Conservation (phyloP, 1,140 invertebrate species). For the Euura lappo region DNA sequence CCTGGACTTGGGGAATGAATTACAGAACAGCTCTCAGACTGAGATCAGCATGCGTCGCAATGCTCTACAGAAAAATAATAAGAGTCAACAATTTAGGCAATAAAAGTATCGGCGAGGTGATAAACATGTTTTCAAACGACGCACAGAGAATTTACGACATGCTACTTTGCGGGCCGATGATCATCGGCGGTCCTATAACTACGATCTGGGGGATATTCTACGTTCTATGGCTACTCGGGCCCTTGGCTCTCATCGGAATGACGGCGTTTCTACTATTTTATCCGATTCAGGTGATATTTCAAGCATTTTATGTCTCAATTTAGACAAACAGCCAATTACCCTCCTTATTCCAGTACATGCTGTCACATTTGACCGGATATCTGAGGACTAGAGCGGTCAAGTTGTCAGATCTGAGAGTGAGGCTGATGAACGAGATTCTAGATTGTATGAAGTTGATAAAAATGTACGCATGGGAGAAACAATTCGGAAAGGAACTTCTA, state of each 20-base stretch:
- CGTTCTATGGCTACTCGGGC: no score
- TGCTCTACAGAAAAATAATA: slow-evolving; percentile 72
- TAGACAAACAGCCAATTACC: neutral
- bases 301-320: slow-evolving; percentile 36
- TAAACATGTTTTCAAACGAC: neutral
- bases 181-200: no score
- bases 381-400: slow-evolving; percentile 59
- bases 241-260: no score
- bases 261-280: no score
- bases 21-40: slow-evolving; percentile 68
- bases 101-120: slow-evolving; percentile 65
- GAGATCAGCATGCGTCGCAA: slow-evolving; percentile 64
- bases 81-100: slow-evolving; percentile 63
- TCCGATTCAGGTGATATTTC: neutral
- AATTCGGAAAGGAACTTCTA: slow-evolving; percentile 67
- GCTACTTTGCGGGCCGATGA: no score
- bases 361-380: slow-evolving; percentile 59
- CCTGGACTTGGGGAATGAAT: slow-evolving; percentile 68
- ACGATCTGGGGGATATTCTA: no score
- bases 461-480: slow-evolving; percentile 90
- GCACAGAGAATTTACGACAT: neutral
- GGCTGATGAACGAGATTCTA: slow-evolving; percentile 65
- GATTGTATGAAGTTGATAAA: slow-evolving; percentile 78
- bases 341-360: slow-evolving; percentile 53
- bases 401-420: slow-evolving; percentile 66